phyloP scores from a whole-genome alignment of 2,888 invertebrate species.

The Hofmannophila pseudospretella region DNA sequence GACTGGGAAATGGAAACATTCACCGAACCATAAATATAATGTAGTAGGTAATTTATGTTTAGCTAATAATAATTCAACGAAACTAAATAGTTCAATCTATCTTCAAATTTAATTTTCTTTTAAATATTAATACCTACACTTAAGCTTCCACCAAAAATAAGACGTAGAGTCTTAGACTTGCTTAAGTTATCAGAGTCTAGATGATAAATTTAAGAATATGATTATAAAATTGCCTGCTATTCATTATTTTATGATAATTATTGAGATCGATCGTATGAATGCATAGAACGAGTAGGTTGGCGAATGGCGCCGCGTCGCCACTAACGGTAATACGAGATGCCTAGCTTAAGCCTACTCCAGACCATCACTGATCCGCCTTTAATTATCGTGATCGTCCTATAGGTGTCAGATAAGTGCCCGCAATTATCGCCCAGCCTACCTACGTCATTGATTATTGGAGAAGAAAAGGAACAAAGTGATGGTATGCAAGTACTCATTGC shows the following conservation, averaged over 20 bases:
- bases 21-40: too few relatives aligned
- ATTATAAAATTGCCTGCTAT: neutral
- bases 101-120: too few relatives aligned
- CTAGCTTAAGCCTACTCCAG: constrained; percentile 52
- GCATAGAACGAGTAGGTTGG: constrained; percentile 29
- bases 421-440: constrained; percentile 2
- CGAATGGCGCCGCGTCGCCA: constrained; percentile 59
- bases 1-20: too few relatives aligned
- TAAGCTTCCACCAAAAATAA: too few relatives aligned
- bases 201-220: too few relatives aligned
- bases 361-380: constrained; percentile 37
- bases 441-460: constrained; percentile 2
- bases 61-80: too few relatives aligned
- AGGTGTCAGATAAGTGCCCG: constrained; percentile 4
- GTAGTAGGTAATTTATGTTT: too few relatives aligned
- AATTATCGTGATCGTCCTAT: constrained; percentile 25
- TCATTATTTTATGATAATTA: neutral
- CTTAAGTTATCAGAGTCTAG: too few relatives aligned
- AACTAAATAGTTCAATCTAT: too few relatives aligned
- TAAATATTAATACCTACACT: too few relatives aligned
- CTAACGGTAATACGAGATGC: constrained; percentile 74
- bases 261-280: neutral
- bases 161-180: too few relatives aligned
- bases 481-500: neutral
- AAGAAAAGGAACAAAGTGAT: neutral